Evolutionary conservation across 2,888 invertebrate genomes (phyloP).

Genomic region (Pecten maximus): DNA sequence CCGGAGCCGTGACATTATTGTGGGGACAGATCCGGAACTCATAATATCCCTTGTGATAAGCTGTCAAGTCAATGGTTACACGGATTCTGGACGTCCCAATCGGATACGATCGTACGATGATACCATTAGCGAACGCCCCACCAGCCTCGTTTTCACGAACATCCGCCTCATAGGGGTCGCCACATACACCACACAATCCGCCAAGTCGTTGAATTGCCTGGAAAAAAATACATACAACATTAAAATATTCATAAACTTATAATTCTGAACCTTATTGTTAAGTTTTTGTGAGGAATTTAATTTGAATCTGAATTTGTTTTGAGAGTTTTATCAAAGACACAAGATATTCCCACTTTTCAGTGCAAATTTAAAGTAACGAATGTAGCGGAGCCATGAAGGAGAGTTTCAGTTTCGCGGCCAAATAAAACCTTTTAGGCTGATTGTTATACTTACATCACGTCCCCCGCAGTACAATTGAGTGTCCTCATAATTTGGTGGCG

Average conservation of each 20-base stretch:
- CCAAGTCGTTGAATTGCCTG: constrained; percentile 44
- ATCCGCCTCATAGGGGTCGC: constrained; percentile 60
- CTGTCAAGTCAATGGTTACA: constrained; percentile 59
- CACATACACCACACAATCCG: constrained; percentile 67
- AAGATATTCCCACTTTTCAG: no score
- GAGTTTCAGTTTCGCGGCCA: not conserved
- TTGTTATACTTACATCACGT: constrained; percentile 38
- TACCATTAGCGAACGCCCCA: constrained; percentile 63
- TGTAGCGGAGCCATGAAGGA: no score
- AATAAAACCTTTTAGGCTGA: not conserved
- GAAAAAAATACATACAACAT: no score
- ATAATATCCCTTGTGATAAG: constrained; percentile 60
- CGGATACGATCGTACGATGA: constrained; percentile 61
- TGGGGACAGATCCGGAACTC: constrained; percentile 64
- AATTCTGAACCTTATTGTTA: no score
- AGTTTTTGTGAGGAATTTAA: no score
- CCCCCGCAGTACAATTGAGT: constrained; percentile 46
- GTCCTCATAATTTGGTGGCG: constrained; percentile 43
- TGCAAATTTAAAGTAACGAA: no score
- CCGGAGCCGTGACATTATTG: constrained; percentile 55
- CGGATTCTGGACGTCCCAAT: constrained; percentile 57
- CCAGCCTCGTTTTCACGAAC: constrained; percentile 64
- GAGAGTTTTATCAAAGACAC: no score
- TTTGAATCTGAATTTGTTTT: no score
- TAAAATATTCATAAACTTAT: no score